phyloP scores from a whole-genome alignment of 2,113 vertebrate genomes.

The Monopterus albus region DNA sequence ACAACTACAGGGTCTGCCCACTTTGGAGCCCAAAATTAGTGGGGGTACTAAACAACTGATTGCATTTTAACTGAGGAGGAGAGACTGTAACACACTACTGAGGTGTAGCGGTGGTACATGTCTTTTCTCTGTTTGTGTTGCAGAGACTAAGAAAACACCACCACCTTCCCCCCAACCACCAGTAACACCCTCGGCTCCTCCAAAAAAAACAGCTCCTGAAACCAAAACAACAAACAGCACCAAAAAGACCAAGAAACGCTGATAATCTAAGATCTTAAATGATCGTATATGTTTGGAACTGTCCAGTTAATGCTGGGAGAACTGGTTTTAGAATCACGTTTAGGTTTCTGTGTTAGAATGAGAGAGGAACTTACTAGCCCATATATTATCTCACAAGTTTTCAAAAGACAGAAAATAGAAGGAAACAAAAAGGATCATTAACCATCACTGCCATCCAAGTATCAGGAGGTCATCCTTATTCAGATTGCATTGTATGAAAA shows the following conservation, averaged over 20 bases:
- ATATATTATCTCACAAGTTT: not conserved
- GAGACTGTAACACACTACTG: not conserved
- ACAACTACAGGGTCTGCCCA: conserved; percentile 58
- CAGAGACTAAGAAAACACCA: conserved; percentile 54
- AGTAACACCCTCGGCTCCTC: not conserved
- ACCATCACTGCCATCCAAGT: not conserved
- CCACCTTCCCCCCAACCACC: not conserved
- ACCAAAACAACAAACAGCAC: conserved; percentile 52
- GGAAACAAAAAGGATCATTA: not conserved
- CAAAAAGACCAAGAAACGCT: conserved; percentile 69
- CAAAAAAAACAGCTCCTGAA: conserved; percentile 49
- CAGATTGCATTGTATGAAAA: not conserved
- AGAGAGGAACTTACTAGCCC: not conserved
- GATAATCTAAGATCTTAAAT: conserved; percentile 28
- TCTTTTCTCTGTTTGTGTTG: conserved; percentile 40
- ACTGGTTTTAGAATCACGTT: not conserved
- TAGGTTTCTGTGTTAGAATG: not conserved
- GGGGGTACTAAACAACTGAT: conserved; percentile 14
- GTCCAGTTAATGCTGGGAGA: not conserved
- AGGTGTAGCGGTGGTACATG: not conserved
- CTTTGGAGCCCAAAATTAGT: conserved; percentile 40
- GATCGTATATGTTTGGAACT: not conserved
- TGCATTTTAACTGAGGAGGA: not conserved
- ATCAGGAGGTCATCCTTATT: not conserved
- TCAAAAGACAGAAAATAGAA: not conserved